These are phyloP conservation scores for Aphrocallistes beatrix DNA, from an alignment of 37 sponge, comb jelly and placozoan species.

Conservation along the genomic window DNA sequence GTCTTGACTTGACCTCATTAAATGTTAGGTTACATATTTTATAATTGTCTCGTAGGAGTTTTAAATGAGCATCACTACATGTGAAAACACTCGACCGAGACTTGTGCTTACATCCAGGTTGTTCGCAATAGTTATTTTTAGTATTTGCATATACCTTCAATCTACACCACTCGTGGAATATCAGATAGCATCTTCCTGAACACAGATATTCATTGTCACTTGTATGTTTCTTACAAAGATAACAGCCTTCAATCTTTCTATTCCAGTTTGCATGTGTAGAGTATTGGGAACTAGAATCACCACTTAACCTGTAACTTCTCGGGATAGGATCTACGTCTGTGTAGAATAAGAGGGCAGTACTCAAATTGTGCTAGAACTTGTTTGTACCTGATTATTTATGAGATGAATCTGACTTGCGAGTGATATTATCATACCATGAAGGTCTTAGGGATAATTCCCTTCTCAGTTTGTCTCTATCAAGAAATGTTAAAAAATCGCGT, in stretches of 20 bases:
- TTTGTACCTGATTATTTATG: too few species aligned
- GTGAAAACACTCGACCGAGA: not conserved
- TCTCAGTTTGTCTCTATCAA: not conserved
- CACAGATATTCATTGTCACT: not conserved
- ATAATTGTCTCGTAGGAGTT: too few species aligned
- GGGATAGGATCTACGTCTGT: not conserved
- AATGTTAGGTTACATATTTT: not conserved
- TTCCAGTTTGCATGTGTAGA: not conserved
- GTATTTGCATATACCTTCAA: not conserved
- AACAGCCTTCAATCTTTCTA: not conserved
- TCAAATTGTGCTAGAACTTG: too few species aligned
- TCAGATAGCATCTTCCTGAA: not conserved
- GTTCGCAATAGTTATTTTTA: not conserved
- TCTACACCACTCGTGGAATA: slow-evolving; percentile 11
- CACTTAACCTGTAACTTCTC: not conserved
- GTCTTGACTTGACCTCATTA: not conserved
- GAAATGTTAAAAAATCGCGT: not conserved
- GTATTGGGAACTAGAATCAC: not conserved
- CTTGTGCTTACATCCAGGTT: not conserved
- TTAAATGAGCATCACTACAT: not conserved
- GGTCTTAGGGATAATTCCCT: not conserved
- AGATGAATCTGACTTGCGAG: too few species aligned
- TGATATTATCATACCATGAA: not conserved
- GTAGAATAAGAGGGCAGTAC: not conserved
- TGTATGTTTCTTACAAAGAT: not conserved